A percentile compares a stretch with the other conserved stretches of the same genome.
phyloP scores from a whole-genome alignment of 2,797 vertebrate genomes.

The Xiphophorus birchmanni region DNA sequence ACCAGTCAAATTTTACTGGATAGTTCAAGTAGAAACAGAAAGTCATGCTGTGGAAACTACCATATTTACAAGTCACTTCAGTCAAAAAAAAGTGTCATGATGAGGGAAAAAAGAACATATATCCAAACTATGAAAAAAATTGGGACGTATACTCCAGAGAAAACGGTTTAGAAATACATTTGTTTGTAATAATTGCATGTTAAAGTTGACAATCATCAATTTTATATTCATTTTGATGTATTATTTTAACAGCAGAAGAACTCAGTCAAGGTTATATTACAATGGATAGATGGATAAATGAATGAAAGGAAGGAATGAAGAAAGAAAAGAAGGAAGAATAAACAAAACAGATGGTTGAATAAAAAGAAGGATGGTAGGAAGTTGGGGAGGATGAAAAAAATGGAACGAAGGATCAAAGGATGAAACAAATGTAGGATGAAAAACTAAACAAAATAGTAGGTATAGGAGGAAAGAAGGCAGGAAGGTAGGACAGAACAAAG shows the following conservation, averaged over 20 bases:
- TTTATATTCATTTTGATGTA: not conserved
- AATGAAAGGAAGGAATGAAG: not conserved
- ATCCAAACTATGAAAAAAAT: no score
- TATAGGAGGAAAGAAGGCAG: no score
- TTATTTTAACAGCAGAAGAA: not conserved
- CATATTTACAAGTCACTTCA: no score
- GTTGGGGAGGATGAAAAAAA: no score
- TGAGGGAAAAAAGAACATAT: no score
- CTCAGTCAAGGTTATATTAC: not conserved
- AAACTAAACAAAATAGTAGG: no score
- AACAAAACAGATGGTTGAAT: no score
- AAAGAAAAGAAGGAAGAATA: no score
- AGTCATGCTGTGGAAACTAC: not conserved
- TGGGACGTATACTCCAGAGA: no score
- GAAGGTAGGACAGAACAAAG: not conserved
- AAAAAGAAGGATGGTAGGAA: no score
- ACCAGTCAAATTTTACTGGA: not conserved
- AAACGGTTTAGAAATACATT: no score
- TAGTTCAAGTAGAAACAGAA: not conserved
- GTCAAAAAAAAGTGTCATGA: no score
- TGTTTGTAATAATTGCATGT: not conserved
- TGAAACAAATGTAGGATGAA: not conserved
- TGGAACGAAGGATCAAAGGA: not conserved
- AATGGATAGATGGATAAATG: not conserved
- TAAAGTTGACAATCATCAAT: not conserved